Evolutionary conservation across 2,888 invertebrate genomes (phyloP).

Genomic region (Polydrusus cervinus): DNA sequence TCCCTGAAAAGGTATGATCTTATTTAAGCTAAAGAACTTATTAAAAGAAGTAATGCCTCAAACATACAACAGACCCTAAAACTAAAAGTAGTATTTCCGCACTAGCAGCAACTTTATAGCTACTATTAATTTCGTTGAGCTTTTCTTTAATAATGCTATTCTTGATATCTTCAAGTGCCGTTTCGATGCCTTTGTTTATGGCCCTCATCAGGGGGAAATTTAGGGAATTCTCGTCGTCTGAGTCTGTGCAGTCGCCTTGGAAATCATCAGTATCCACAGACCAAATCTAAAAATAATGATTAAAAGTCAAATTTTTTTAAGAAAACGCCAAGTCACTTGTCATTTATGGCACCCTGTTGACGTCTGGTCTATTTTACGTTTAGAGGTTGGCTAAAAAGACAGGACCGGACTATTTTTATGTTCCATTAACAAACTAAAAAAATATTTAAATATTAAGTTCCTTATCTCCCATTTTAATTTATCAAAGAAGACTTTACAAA

Average conservation of each 20-base stretch:
- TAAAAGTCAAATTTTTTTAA: too few species aligned
- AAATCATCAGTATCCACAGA: constrained; percentile 93
- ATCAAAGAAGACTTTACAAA: too few species aligned
- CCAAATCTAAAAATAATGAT: constrained; percentile 76
- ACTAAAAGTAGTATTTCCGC: constrained; percentile 1
- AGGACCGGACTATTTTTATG: too few species aligned
- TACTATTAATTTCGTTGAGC: constrained; percentile 6
- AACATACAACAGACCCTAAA: not conserved
- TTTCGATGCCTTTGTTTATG: constrained; percentile 79
- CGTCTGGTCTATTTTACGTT: too few species aligned
- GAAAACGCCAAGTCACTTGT: too few species aligned
- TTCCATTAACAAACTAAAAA: too few species aligned
- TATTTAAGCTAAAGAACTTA: not conserved
- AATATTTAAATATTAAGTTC: too few species aligned
- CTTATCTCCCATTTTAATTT: too few species aligned
- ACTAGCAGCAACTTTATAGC: constrained; percentile 4
- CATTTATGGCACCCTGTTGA: too few species aligned
- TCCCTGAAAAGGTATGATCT: too few species aligned
- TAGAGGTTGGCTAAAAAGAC: too few species aligned
- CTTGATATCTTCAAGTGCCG: constrained; percentile 73
- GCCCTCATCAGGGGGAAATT: constrained; percentile 84
- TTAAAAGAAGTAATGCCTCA: constrained; percentile 6
- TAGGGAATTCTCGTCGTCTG: constrained; percentile 71
- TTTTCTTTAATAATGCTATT: constrained; percentile 64
- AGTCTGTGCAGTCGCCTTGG: constrained; percentile 77